phyloP scores from a whole-genome alignment of 2,113 vertebrate genomes.

The Eublepharis macularius region DNA sequence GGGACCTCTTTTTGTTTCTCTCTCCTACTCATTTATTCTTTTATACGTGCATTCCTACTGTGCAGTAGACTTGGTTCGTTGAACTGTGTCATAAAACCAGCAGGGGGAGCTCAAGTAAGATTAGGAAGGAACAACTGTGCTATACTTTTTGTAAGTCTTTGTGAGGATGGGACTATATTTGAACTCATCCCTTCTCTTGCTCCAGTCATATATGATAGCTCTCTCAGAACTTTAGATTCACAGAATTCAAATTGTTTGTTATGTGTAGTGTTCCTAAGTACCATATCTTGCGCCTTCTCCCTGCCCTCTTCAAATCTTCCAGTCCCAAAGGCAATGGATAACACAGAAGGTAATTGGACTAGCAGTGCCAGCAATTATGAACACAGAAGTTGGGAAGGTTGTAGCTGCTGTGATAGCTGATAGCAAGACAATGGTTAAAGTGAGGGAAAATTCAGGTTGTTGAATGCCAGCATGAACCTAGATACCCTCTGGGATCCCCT shows the following conservation, averaged over 20 bases:
- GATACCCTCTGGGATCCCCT: too few species aligned
- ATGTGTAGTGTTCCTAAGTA: neutral
- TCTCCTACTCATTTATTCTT: neutral
- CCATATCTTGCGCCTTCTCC: neutral
- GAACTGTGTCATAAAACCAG: neutral
- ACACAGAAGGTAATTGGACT: too few species aligned
- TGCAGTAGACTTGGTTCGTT: neutral
- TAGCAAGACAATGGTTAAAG: neutral
- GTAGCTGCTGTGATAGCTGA: neutral
- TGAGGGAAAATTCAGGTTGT: neutral
- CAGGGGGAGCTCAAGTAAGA: neutral
- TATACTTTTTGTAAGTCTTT: neutral
- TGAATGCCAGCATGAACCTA: too few species aligned
- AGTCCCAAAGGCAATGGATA: neutral
- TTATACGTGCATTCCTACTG: neutral
- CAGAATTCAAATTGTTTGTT: neutral
- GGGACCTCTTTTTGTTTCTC: neutral
- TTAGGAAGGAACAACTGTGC: neutral
- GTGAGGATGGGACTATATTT: neutral
- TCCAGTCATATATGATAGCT: neutral
- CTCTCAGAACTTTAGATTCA: neutral
- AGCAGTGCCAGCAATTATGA: neutral
- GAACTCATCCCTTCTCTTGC: neutral
- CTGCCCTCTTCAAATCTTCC: neutral
- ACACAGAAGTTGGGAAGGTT: neutral